Base-by-base conservation (phyloP, 2,113 vertebrate genomes). In the Gymnogyps californianus region DNA sequence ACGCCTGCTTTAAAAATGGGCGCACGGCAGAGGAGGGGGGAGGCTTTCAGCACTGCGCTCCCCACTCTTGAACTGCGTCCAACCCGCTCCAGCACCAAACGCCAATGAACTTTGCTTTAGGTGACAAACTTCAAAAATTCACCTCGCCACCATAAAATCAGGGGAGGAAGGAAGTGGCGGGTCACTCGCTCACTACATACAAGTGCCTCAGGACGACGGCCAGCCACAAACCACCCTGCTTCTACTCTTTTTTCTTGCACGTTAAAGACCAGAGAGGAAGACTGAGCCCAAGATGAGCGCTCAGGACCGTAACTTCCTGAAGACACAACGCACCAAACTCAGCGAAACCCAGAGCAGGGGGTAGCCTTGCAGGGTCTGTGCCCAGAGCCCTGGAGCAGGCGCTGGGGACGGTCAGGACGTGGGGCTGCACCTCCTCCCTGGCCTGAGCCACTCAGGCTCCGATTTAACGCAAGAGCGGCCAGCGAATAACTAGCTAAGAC, bases 101-200 rank as follows among this genome's bases (percentile, higher is more conserved):
- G 2, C 72, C 26, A 22, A 28, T 55, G 95, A 94, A 94, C 97
- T 97, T 97, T 95, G 96, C 88, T 88, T 96, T 70, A 18, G 64
- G 83, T 83, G 67, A n/a, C 86, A 92, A 97, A 93, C 85, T 95
- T 75, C 96, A 95, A 32, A 79, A 70, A 65, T 44, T 14, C 51
- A 36, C 42, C 84, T 72, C 2, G 0, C 17, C 14, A 6, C 66
- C 51, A 18, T 54, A 80, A 83, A 64, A 44, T 0, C 44, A 4
- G 24, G 16, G 46, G 51, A 13, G 71, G 47, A 31, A 76, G 83
- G 90, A 93, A 74, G 87, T 0, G 0, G 44, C 0, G 0, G 75
- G 58, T 12, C 16, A 26, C 85, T 76, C 20, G 17, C 14, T 12
- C 55, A 11, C 34, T 1, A 2, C 49, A 31, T 1, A 26, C 38